A percentile compares a stretch with the other conserved stretches of the same genome.
Evolutionary conservation across 2,888 invertebrate genomes (phyloP).

Genomic region (Papilio elwesi): DNA sequence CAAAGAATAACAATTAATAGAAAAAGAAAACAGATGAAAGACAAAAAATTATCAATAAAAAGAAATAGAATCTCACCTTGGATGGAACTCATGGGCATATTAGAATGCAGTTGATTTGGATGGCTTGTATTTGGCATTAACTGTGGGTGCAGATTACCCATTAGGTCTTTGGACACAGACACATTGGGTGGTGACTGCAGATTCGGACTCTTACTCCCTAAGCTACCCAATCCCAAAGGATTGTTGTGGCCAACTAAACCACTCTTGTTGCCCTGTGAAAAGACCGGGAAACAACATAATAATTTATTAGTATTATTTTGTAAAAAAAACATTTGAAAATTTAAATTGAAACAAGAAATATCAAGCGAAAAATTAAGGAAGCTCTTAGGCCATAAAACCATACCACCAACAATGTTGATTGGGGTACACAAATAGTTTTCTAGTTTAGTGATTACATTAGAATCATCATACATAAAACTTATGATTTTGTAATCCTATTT

Average conservation of each 20-base stretch:
- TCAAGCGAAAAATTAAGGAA: too few relatives aligned
- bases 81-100: constrained; percentile 89
- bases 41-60: constrained; percentile 9
- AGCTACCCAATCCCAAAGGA: constrained; percentile 88
- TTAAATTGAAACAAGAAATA: not conserved
- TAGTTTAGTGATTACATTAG: too few relatives aligned
- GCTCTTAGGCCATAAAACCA: too few relatives aligned
- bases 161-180: constrained; percentile 91
- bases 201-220: constrained; percentile 93
- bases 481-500: too few relatives aligned
- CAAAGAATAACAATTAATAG: not conserved
- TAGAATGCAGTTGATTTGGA: constrained; percentile 80
- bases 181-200: constrained; percentile 94
- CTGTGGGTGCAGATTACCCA: constrained; percentile 88
- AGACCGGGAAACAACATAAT: constrained; percentile 73
- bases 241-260: constrained; percentile 89
- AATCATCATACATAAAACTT: too few relatives aligned
- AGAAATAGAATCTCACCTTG: constrained; percentile 79
- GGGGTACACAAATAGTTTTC: too few relatives aligned
- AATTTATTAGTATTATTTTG: constrained; percentile 62
- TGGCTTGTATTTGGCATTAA: constrained; percentile 90
- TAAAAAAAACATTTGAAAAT: constrained; percentile 10
- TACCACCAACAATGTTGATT: too few relatives aligned
- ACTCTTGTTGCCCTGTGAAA: constrained; percentile 88
- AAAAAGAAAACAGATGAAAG: too few relatives aligned